These are phyloP conservation scores for Sesia bembeciformis DNA, from an alignment of 2,888 invertebrate species.

Conservation along the genomic window DNA sequence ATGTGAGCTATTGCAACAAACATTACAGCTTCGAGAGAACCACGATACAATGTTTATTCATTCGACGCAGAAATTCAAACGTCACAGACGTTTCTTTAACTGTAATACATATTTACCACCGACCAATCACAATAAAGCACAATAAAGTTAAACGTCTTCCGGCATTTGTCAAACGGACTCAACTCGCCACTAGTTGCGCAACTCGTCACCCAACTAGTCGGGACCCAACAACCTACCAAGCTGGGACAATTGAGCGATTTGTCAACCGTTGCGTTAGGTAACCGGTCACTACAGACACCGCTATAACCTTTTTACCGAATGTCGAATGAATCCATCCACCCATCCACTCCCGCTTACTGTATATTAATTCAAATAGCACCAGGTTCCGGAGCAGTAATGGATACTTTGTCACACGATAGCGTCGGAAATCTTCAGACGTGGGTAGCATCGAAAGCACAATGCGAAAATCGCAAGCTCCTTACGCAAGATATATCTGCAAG, in stretches of 20 bases:
- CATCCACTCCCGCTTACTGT: slow-evolving; percentile 41
- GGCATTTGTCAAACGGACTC: slow-evolving; percentile 53
- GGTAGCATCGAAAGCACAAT: slow-evolving; percentile 46
- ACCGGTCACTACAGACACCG: slow-evolving; percentile 45
- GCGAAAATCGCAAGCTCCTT: slow-evolving; percentile 53
- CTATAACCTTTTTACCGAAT: slow-evolving; percentile 32
- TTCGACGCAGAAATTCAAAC: not conserved
- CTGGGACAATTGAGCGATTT: slow-evolving; percentile 70
- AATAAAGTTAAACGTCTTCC: slow-evolving; percentile 61
- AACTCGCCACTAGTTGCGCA: slow-evolving; percentile 45
- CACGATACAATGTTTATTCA: not conserved
- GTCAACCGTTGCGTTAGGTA: slow-evolving; percentile 62
- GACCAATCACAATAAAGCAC: slow-evolving; percentile 57
- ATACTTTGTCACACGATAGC: slow-evolving; percentile 47
- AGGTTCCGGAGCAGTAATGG: slow-evolving; percentile 45
- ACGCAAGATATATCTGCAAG: slow-evolving; percentile 67
- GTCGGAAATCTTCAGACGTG: slow-evolving; percentile 49
- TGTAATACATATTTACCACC: slow-evolving; percentile 29
- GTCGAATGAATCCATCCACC: slow-evolving; percentile 17
- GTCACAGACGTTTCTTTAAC: slow-evolving; percentile 19
- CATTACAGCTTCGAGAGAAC: too few species aligned
- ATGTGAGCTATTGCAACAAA: too few species aligned
- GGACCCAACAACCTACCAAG: slow-evolving; percentile 36
- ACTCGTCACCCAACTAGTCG: slow-evolving; percentile 56
- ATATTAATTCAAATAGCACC: slow-evolving; percentile 38